phyloP scores from a whole-genome alignment of 2,888 invertebrate species.

The Rosalia funebris region DNA sequence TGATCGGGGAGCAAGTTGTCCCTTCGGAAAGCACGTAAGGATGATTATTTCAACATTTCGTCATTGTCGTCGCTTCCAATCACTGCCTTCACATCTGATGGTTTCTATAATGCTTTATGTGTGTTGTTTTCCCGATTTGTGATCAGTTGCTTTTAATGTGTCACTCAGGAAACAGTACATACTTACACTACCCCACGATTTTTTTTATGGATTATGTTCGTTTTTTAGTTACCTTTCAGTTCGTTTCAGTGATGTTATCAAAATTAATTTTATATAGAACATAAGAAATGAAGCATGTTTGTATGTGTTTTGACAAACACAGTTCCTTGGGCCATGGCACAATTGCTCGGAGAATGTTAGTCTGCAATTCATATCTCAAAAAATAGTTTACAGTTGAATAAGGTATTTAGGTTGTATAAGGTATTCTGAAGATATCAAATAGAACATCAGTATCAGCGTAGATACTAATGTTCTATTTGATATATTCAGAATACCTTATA shows the following conservation, averaged over 20 bases:
- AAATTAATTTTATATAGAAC: too few relatives aligned
- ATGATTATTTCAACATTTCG: background rate
- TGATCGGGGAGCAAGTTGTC: slow-evolving; percentile 76
- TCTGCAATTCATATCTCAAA: too few relatives aligned
- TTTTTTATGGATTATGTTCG: background rate
- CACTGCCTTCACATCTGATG: slow-evolving; percentile 8
- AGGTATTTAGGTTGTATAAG: too few relatives aligned
- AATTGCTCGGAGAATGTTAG: too few relatives aligned
- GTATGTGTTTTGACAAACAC: too few relatives aligned
- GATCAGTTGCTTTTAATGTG: slow-evolving; percentile 1
- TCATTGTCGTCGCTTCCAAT: slow-evolving; percentile 20
- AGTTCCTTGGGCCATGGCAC: too few relatives aligned
- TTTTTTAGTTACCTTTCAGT: background rate
- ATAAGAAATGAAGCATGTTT: background rate
- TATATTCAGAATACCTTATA: too few relatives aligned
- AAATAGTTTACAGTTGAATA: too few relatives aligned
- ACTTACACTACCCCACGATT: background rate
- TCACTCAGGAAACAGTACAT: background rate
- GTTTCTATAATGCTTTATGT: background rate
- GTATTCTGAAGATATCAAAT: too few relatives aligned
- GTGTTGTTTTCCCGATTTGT: background rate
- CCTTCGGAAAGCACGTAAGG: slow-evolving; percentile 86
- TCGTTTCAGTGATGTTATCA: slow-evolving; percentile 1
- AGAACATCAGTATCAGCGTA: too few relatives aligned
- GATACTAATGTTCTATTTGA: too few relatives aligned